Conservation (phyloP, 2,113 vertebrate species). For the Charadrius vociferus region DNA sequence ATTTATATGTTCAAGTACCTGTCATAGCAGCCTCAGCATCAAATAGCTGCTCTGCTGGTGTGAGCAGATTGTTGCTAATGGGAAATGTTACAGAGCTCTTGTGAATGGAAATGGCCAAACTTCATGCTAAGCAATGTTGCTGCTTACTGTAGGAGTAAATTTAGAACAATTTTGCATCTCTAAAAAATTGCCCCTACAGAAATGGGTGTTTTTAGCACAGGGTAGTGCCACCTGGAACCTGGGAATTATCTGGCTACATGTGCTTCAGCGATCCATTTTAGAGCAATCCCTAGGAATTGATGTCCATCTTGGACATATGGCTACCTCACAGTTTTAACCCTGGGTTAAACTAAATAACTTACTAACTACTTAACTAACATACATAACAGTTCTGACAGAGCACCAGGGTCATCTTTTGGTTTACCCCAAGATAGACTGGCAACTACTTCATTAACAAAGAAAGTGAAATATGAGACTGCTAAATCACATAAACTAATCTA, state of each 20-base stretch:
- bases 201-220: neutral
- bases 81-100: neutral
- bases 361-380: neutral
- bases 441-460: neutral
- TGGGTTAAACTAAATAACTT: neutral
- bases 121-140: neutral
- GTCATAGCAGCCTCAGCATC: neutral
- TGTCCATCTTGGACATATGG: neutral
- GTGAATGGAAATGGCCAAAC: neutral
- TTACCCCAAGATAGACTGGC: neutral
- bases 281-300: neutral
- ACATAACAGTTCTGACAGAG: neutral
- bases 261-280: neutral
- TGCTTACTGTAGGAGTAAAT: neutral
- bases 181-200: neutral
- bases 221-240: neutral
- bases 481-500: neutral
- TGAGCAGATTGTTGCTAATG: neutral
- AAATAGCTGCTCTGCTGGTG: constrained; percentile 2
- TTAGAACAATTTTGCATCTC: neutral
- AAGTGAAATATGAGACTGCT: neutral
- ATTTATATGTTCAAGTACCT: constrained; percentile 39
- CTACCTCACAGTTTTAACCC: neutral
- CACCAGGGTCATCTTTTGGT: neutral
- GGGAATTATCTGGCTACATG: neutral